phyloP scores from a whole-genome alignment of 2,113 vertebrate genomes.

The Jacana jacana region DNA sequence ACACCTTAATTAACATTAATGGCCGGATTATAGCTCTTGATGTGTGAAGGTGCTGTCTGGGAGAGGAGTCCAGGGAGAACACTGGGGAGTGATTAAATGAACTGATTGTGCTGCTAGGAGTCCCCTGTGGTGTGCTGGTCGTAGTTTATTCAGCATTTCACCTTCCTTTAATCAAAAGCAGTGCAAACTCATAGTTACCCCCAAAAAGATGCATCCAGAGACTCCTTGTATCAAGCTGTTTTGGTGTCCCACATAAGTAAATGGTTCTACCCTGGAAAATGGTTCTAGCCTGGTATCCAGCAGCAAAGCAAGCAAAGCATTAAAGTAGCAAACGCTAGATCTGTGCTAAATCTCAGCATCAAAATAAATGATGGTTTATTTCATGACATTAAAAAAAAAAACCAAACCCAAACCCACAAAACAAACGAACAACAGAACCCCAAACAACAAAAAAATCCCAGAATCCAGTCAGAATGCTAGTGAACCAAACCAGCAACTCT shows the following conservation, averaged over 20 bases:
- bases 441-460: neutral
- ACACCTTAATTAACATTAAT: constrained; percentile 3
- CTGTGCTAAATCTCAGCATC: neutral
- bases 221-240: neutral
- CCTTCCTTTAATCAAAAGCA: neutral
- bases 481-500: neutral
- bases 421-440: neutral
- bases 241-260: neutral
- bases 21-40: neutral
- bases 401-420: too few species aligned
- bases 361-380: neutral
- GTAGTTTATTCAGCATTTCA: neutral
- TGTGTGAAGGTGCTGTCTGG: neutral
- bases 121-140: neutral
- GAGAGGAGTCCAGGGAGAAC: neutral
- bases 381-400: neutral
- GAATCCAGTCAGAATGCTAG: neutral
- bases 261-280: neutral
- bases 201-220: neutral
- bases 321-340: neutral
- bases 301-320: neutral
- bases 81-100: neutral
- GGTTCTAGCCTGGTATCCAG: too few species aligned
- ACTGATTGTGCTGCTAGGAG: neutral
- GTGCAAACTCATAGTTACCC: neutral